Conservation (phyloP, 92 coral and sea anemone species). For the Phenganax marumi region DNA sequence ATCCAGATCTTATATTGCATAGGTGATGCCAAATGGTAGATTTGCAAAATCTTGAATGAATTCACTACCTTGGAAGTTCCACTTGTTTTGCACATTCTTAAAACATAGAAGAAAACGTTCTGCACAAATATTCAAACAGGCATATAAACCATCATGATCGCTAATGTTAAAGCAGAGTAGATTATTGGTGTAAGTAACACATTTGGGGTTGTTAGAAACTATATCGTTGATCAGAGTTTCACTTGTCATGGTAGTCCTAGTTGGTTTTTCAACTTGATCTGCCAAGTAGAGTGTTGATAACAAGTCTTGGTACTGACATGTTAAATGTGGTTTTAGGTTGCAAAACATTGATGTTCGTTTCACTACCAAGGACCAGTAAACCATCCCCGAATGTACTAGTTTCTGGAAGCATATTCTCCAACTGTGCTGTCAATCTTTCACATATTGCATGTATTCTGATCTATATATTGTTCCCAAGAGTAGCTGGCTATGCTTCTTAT, state of each 20-base stretch:
- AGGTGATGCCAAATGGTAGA: slow-evolving; percentile 44
- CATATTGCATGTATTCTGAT: not conserved
- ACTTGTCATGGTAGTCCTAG: not conserved
- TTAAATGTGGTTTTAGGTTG: slow-evolving; percentile 6
- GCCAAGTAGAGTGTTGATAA: not conserved
- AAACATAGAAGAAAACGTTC: slow-evolving; percentile 32
- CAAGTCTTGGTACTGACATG: slow-evolving; percentile 7
- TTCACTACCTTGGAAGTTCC: slow-evolving; percentile 16
- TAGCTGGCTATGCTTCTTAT: slow-evolving; percentile 37
- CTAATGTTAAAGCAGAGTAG: slow-evolving; percentile 50
- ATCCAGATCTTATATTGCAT: slow-evolving; percentile 47
- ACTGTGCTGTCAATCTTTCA: not conserved
- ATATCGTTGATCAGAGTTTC: slow-evolving; percentile 44
- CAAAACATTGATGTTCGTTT: slow-evolving; percentile 11
- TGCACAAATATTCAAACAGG: slow-evolving; percentile 40
- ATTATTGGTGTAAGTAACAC: slow-evolving; percentile 27
- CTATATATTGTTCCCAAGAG: slow-evolving; percentile 17
- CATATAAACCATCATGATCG: slow-evolving; percentile 46
- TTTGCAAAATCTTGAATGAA: slow-evolving; percentile 40
- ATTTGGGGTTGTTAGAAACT: slow-evolving; percentile 43
- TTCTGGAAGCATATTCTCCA: not conserved
- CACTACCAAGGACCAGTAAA: slow-evolving; percentile 10
- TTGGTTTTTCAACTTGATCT: not conserved
- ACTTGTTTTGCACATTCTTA: slow-evolving; percentile 33
- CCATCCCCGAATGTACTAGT: slow-evolving; percentile 22